A percentile compares a stretch with the other conserved stretches of the same genome.
Evolutionary conservation across 2,797 vertebrate genomes (phyloP).

Genomic region (Acanthiza pusilla): DNA sequence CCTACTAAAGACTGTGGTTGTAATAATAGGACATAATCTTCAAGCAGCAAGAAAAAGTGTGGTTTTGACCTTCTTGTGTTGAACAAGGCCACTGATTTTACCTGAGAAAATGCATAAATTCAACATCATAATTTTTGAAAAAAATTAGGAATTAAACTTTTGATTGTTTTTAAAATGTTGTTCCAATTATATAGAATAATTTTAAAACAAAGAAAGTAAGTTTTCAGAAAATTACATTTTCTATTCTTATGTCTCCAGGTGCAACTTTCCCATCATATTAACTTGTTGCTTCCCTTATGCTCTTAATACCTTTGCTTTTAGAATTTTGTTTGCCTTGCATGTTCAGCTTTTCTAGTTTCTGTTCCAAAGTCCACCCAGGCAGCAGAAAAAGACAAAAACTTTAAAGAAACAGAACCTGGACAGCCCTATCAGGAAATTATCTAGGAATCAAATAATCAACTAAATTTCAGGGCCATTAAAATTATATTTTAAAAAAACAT

Average conservation of each 20-base stretch:
- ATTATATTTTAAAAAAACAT: background rate
- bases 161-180: background rate
- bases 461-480: background rate
- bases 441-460: background rate
- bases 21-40: background rate
- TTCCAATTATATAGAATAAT: background rate
- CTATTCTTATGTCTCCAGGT: background rate
- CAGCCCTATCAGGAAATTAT: background rate
- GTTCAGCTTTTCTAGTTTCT: background rate
- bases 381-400: background rate
- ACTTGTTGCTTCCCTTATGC: background rate
- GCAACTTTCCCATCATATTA: background rate
- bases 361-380: conserved; percentile 17
- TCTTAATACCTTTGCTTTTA: background rate
- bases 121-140: background rate
- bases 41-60: background rate
- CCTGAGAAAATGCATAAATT: background rate
- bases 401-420: background rate
- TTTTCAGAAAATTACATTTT: background rate
- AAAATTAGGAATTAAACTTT: background rate
- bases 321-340: background rate
- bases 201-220: background rate
- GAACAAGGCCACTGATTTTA: background rate
- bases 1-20: background rate
- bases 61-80: background rate